phyloP scores from a whole-genome alignment of 2,888 invertebrate genomes.

The Noctuana brunneofusca region DNA sequence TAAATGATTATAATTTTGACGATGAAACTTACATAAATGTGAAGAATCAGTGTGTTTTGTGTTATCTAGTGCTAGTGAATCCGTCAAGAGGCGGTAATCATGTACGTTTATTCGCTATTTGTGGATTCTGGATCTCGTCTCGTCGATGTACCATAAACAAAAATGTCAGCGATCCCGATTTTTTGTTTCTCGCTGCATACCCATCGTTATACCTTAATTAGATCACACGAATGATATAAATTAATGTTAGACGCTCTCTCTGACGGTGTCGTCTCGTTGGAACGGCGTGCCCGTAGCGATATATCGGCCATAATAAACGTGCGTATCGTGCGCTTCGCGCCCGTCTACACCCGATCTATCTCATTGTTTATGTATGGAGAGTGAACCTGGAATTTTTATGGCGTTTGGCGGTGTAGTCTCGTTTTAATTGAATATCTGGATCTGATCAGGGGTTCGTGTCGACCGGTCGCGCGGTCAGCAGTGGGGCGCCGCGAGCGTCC shows the following conservation, averaged over 20 bases:
- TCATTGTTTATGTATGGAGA: constrained; percentile 83
- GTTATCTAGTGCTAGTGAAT: constrained; percentile 79
- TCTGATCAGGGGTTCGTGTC: constrained; percentile 49
- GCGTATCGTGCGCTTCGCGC: constrained; percentile 76
- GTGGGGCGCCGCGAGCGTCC: constrained; percentile 60
- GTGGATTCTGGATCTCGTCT: constrained; percentile 80
- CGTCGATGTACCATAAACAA: constrained; percentile 83
- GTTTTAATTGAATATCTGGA: constrained; percentile 66
- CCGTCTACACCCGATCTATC: constrained; percentile 79
- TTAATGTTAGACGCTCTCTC: constrained; percentile 75
- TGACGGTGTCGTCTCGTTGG: constrained; percentile 54
- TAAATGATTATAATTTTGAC: constrained; percentile 76
- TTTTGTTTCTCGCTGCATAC: constrained; percentile 82
- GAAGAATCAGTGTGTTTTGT: constrained; percentile 76
- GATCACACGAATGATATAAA: constrained; percentile 80
- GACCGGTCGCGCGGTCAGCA: constrained; percentile 51
- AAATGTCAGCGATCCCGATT: constrained; percentile 84
- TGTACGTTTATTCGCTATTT: constrained; percentile 81
- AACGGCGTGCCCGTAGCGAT: constrained; percentile 64
- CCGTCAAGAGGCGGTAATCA: constrained; percentile 82
- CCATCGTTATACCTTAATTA: constrained; percentile 78
- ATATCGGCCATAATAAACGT: constrained; percentile 80
- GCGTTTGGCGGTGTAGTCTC: constrained; percentile 64
- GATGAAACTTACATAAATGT: constrained; percentile 80
- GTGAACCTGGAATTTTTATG: constrained; percentile 78